phyloP scores from a whole-genome alignment of 2,797 vertebrate species.

The Peromyscus nudipes region DNA sequence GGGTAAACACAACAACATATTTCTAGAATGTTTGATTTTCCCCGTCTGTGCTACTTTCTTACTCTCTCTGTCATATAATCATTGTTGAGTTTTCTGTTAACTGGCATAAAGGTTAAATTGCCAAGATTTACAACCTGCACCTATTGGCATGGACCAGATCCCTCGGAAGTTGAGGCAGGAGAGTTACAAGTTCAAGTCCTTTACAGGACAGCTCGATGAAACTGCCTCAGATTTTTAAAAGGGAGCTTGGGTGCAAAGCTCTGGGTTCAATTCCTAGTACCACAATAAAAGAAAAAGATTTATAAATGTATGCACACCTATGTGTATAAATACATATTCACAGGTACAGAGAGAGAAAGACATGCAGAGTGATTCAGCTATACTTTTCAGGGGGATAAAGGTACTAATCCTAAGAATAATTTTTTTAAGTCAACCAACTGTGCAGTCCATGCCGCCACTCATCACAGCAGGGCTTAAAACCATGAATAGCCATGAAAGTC shows the following conservation, averaged over 20 bases:
- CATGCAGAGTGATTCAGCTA: not conserved
- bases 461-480: not conserved
- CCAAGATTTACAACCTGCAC: not conserved
- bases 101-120: not conserved
- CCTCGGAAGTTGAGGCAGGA: not conserved
- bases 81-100: not conserved
- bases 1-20: not conserved
- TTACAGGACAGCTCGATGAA: not conserved
- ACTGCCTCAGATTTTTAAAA: not conserved
- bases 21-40: not conserved
- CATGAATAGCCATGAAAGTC: not conserved
- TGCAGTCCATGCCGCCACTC: rapidly evolving
- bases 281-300: not conserved
- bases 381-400: not conserved
- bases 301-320: not conserved
- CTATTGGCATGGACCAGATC: not conserved
- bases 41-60: not conserved
- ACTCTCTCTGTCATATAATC: not conserved
- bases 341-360: not conserved
- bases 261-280: not conserved
- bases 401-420: not conserved
- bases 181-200: not conserved
- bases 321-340: not conserved
- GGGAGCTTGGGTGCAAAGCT: too few relatives aligned
- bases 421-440: not conserved